phyloP scores from a whole-genome alignment of 2,113 vertebrate genomes.

The Bothrops jararaca region DNA sequence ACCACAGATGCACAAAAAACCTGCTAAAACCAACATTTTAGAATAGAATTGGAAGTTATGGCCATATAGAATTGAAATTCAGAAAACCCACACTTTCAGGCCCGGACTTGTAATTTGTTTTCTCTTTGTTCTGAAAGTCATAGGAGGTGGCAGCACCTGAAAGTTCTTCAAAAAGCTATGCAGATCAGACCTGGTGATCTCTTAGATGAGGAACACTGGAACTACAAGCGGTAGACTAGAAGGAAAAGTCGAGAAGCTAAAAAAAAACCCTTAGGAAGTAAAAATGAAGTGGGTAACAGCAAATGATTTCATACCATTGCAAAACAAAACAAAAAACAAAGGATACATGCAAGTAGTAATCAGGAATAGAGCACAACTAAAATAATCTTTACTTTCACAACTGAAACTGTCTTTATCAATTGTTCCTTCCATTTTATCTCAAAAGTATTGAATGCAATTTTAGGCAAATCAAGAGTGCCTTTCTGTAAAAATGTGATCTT shows the following conservation, averaged over 20 bases:
- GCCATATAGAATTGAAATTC: conserved; percentile 39
- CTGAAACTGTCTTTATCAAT: neutral
- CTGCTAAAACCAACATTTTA: conserved; percentile 32
- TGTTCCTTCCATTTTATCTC: neutral
- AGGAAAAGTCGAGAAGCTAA: neutral
- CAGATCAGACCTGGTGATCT: neutral
- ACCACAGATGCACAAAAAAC: neutral
- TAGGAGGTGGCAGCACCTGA: neutral
- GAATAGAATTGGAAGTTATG: conserved; percentile 41
- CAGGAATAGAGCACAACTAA: neutral
- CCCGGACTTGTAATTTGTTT: neutral
- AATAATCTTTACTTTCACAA: neutral
- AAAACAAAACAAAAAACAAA: neutral
- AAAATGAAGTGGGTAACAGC: neutral
- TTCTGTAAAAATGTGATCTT: conserved; percentile 24
- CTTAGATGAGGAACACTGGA: neutral
- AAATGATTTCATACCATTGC: neutral
- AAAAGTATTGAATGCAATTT: neutral
- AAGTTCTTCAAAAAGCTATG: neutral
- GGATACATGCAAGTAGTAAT: neutral
- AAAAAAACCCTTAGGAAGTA: neutral
- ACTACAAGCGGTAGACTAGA: neutral
- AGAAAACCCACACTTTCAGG: conserved; percentile 8
- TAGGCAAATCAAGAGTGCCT: neutral
- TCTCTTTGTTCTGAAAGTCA: neutral